Percentiles rank a stretch among this genome's conserved stretches.
phyloP scores from a whole-genome alignment of 2,797 vertebrate genomes.

The Trachops cirrhosus region DNA sequence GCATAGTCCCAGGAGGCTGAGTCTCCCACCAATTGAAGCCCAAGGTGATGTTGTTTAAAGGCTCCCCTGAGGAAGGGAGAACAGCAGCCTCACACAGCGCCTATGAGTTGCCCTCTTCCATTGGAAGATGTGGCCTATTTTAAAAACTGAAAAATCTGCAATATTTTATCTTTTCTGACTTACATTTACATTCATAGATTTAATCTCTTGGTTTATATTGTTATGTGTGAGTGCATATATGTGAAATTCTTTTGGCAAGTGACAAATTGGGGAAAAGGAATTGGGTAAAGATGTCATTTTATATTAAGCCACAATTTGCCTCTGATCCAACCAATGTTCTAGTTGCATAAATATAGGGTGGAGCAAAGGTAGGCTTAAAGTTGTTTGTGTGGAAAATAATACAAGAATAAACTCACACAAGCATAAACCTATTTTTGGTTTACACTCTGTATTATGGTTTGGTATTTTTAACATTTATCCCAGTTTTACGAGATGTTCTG shows the following conservation, averaged over 20 bases:
- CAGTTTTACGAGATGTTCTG: not conserved
- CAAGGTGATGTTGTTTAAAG: no score
- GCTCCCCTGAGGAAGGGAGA: not conserved
- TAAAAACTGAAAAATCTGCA: not conserved
- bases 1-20: not conserved
- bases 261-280: not conserved
- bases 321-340: not conserved
- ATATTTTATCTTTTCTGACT: slow-evolving; percentile 1
- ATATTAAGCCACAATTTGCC: not conserved
- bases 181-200: not conserved
- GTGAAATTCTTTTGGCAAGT: not conserved
- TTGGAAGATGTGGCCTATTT: not conserved
- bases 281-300: not conserved
- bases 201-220: not conserved
- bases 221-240: not conserved
- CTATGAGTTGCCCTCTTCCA: rapidly evolving
- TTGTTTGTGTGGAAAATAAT: not conserved
- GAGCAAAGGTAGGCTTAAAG: not conserved
- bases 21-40: not conserved
- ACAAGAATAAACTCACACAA: not conserved
- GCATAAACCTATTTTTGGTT: not conserved
- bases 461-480: not conserved
- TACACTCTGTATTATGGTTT: not conserved
- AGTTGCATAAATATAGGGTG: not conserved
- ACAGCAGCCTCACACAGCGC: not conserved